A percentile compares a stretch with the other conserved stretches of the same genome.
These are phyloP conservation scores for Drymonia ruficornis DNA, from an alignment of 2,888 invertebrate species.

Conservation along the genomic window DNA sequence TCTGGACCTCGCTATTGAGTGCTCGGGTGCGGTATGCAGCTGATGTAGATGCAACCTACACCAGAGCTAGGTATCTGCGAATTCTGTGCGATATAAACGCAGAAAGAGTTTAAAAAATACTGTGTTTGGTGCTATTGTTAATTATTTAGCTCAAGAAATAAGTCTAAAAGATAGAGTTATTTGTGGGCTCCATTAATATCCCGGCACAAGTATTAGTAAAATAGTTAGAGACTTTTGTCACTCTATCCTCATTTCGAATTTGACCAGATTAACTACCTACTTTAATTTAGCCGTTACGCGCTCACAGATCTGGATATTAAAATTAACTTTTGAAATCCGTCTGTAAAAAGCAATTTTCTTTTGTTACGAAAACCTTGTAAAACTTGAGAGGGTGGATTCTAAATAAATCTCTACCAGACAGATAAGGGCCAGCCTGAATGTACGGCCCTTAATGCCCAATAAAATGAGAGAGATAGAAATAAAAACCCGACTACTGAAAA, in stretches of 20 bases:
- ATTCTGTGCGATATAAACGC: too few relatives aligned
- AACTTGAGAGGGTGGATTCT: constrained; percentile 39
- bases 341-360: constrained; percentile 37
- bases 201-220: neutral
- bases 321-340: constrained; percentile 33
- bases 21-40: too few relatives aligned
- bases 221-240: neutral
- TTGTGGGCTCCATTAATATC: too few relatives aligned
- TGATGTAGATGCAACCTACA: too few relatives aligned
- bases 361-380: constrained; percentile 29
- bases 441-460: constrained; percentile 55
- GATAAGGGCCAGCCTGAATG: constrained; percentile 55
- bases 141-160: too few relatives aligned
- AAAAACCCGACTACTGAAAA: too few relatives aligned
- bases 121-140: too few relatives aligned
- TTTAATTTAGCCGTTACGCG: neutral
- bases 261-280: neutral
- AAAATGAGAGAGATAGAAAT: constrained; percentile 53
- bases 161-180: too few relatives aligned
- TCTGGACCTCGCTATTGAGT: too few relatives aligned
- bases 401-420: constrained; percentile 62
- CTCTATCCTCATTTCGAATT: neutral
- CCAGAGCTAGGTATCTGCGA: too few relatives aligned
- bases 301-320: constrained; percentile 12
- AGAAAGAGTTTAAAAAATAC: too few relatives aligned